These are phyloP conservation scores for Chloropsis cyanopogon DNA, from an alignment of 2,113 vertebrate species.

Conservation along the genomic window DNA sequence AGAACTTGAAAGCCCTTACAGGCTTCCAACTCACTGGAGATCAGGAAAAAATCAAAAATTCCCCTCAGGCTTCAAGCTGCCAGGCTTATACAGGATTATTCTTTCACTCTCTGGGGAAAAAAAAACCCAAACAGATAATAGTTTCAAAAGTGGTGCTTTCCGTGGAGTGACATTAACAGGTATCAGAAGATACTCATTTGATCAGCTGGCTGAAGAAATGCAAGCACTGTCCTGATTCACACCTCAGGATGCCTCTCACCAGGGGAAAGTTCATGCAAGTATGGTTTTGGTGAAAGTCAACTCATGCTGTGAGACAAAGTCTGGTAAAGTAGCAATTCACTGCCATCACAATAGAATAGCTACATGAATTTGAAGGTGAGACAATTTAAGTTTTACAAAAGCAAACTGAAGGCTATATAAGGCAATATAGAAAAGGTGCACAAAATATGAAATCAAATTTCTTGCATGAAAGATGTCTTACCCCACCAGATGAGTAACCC, in stretches of 20 bases:
- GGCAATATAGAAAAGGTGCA: background rate
- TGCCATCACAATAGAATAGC: background rate
- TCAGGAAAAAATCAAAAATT: background rate
- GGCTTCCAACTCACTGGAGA: background rate
- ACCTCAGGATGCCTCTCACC: background rate
- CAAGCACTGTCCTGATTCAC: background rate
- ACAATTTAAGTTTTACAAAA: background rate
- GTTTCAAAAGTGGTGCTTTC: background rate
- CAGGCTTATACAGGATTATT: background rate
- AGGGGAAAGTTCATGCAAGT: background rate
- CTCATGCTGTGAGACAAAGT: background rate
- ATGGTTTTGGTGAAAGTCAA: background rate
- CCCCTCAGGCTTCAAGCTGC: background rate
- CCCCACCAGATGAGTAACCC: background rate
- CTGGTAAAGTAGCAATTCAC: background rate
- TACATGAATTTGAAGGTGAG: background rate
- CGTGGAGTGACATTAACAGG: background rate
- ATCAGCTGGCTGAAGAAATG: background rate
- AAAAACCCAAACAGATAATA: accelerated
- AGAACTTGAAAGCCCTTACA: background rate
- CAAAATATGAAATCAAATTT: background rate
- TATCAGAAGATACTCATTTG: background rate
- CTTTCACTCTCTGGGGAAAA: background rate
- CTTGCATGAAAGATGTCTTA: background rate
- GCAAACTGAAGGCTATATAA: background rate